phyloP scores from a whole-genome alignment of 2,797 vertebrate genomes.

The Premnoplex brunnescens region DNA sequence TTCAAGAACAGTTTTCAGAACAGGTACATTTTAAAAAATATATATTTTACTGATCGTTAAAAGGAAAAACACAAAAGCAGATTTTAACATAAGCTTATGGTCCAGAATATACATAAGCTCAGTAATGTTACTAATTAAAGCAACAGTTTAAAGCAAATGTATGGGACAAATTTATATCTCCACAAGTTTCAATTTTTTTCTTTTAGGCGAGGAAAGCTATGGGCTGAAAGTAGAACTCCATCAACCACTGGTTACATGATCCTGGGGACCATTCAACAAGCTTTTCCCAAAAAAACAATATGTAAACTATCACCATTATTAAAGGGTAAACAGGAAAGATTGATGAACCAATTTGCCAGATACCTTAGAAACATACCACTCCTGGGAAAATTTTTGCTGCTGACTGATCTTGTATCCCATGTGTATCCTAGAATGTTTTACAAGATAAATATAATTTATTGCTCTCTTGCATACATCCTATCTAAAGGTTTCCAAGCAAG shows the following conservation, averaged over 20 bases:
- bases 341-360: conserved; percentile 25
- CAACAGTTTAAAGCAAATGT: neutral
- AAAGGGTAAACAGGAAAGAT: conserved; percentile 34
- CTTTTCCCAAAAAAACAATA: neutral
- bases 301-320: neutral
- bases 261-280: neutral
- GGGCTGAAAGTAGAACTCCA: neutral
- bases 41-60: neutral
- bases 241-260: neutral
- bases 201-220: neutral
- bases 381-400: conserved; percentile 1
- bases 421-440: conserved; percentile 19
- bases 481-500: conserved; percentile 7
- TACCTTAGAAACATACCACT: neutral
- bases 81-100: neutral
- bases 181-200: neutral
- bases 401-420: neutral
- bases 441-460: conserved; percentile 45
- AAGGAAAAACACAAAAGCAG: neutral
- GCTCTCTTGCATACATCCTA: neutral
- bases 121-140: neutral
- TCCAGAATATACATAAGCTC: neutral
- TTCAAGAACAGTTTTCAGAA: neutral
- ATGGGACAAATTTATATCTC: neutral
- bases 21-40: neutral